Evolutionary conservation across 2,888 invertebrate species (phyloP).

Genomic region (Cheiracanthium punctorium): DNA sequence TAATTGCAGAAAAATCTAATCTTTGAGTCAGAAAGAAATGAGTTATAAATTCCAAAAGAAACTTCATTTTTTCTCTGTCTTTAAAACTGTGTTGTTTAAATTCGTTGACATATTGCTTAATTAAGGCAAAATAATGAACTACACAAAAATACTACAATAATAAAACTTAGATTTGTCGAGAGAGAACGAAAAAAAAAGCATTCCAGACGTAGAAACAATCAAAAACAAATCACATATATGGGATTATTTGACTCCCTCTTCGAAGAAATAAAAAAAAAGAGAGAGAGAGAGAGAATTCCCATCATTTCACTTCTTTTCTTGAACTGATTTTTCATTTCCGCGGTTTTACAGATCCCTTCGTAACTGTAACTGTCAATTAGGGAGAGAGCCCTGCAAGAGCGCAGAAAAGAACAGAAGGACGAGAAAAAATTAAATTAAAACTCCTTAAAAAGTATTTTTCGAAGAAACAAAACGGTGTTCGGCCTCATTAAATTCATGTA

Average conservation of each 20-base stretch:
- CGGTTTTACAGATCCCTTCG: slow-evolving; percentile 57
- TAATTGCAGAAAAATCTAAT: slow-evolving; percentile 58
- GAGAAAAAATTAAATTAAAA: slow-evolving; percentile 63
- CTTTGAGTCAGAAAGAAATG: slow-evolving; percentile 5
- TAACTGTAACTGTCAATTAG: slow-evolving; percentile 69
- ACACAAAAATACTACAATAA: slow-evolving; percentile 39
- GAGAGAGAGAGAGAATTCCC: no score
- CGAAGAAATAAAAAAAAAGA: no score
- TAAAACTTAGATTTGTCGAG: slow-evolving; percentile 15
- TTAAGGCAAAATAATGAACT: slow-evolving; percentile 61
- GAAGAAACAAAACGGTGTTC: slow-evolving; percentile 23
- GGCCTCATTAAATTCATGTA: slow-evolving; percentile 60
- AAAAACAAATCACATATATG: slow-evolving; percentile 56
- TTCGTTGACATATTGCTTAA: slow-evolving; percentile 65
- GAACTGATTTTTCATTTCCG: slow-evolving; percentile 61
- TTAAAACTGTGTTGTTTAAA: slow-evolving; percentile 46
- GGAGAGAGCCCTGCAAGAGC: slow-evolving; percentile 26
- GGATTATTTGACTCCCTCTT: slow-evolving; percentile 61
- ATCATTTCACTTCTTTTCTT: slow-evolving; percentile 45
- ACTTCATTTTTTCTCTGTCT: slow-evolving; percentile 21
- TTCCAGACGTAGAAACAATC: slow-evolving; percentile 25
- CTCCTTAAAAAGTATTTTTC: slow-evolving; percentile 25
- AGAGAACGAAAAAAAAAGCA: slow-evolving; percentile 25
- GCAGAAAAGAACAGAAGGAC: slow-evolving; percentile 10
- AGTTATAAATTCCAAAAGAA: slow-evolving; percentile 25